phyloP scores from a whole-genome alignment of 2,797 vertebrate species.

The Mus minutoides region DNA sequence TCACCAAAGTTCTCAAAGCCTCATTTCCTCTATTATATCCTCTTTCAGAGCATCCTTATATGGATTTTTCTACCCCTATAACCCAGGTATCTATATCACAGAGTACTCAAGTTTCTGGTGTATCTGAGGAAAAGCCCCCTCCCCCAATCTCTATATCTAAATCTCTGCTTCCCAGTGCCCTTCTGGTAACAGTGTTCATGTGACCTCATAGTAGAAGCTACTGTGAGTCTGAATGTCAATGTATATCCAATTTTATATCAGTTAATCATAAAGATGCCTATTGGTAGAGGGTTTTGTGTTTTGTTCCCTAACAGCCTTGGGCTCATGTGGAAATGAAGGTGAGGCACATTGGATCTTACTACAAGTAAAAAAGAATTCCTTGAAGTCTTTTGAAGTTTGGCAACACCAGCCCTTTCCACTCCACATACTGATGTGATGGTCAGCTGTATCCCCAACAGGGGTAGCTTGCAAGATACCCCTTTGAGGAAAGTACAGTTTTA shows the following conservation, averaged over 20 bases:
- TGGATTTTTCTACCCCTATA: background rate
- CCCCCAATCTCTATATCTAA: background rate
- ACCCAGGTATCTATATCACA: background rate
- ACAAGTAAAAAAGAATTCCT: background rate
- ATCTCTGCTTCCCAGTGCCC: background rate
- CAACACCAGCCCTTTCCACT: fast-evolving
- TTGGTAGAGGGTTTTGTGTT: background rate
- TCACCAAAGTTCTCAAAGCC: background rate
- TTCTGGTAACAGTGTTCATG: background rate
- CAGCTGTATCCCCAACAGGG: background rate
- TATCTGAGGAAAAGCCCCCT: background rate
- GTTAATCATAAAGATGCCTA: background rate
- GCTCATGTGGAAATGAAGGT: background rate
- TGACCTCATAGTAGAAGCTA: background rate
- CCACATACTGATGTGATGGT: background rate
- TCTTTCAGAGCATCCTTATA: background rate
- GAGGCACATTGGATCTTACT: background rate
- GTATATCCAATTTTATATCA: background rate
- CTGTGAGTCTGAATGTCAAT: background rate
- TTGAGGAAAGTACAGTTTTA: background rate
- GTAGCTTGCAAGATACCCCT: background rate
- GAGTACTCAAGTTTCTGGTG: background rate
- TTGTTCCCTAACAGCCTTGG: background rate
- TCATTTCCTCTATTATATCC: too few species aligned
- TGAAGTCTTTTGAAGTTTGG: background rate